Base-by-base conservation (phyloP, 2,888 invertebrate genomes). In the Nephrocerus scutellatus region DNA sequence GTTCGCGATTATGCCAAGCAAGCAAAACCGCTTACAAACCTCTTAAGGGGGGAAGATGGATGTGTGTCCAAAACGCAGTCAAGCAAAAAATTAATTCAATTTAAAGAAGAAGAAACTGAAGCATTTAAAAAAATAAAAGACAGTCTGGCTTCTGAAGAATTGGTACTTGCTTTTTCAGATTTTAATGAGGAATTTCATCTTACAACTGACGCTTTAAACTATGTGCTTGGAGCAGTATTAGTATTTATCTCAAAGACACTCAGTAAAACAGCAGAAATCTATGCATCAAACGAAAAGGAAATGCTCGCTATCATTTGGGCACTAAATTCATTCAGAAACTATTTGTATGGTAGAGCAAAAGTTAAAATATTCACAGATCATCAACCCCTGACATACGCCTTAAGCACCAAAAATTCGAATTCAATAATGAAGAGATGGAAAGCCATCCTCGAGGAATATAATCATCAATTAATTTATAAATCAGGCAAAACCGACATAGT, bases 21-120 rank as follows among this genome's bases (percentile, higher is more conserved):
- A 5, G 44, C 46, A 26, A 47, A 46, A 35, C 52, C 51, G 14
- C 43, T 49, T n/a, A 44, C 40, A 36, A 36, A 28, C 19, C 44
- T 46, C 24, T 36, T 46, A 33, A 40, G 45, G 36, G 37, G 46
- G 30, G 37, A 46, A 32, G 40, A 43, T 13, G 42, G 37, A 25
- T 21, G 42, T 4, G 29, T 44, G 13, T 36, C 41, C 14, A 41
- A 44, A 20, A 35, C 23, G 16, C 21, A 13, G 12, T 39, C 41
- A 10, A 31, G 32, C 13, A 35, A 36, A 30, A 23, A 26, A 18
- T 2, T 18, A 7, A 20, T 44, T 13, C 5, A 7, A 19, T 14
- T 44, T 2, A 19, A 28, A 4, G 13, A 30, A 5, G 25, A 20
- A 7, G 38, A 37, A 12, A 21, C 30, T 12, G 24, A 37, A 5